Evolutionary conservation across 2,113 vertebrate species (phyloP).

Genomic region (Gadus macrocephalus): DNA sequence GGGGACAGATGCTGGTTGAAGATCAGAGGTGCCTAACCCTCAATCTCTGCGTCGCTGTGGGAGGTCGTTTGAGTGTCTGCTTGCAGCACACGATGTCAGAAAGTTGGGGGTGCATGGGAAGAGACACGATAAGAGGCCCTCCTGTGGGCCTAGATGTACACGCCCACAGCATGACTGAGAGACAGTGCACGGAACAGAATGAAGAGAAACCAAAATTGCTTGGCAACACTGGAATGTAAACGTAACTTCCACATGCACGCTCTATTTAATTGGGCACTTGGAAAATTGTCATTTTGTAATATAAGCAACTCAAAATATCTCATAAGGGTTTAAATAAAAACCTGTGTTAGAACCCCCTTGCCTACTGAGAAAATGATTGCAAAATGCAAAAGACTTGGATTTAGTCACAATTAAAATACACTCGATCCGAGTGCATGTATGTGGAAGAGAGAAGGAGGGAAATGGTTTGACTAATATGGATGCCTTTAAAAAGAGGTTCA

Average conservation of each 20-base stretch:
- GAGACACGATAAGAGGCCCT: not conserved
- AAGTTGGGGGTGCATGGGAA: not conserved
- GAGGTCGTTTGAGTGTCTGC: not conserved
- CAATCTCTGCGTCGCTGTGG: not conserved
- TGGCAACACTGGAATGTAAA: not conserved
- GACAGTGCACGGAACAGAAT: not conserved
- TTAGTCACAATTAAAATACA: no score
- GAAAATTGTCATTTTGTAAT: no score
- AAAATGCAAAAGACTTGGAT: no score
- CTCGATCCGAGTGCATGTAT: no score
- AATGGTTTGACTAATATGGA: no score
- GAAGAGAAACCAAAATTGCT: not conserved
- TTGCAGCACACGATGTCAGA: not conserved
- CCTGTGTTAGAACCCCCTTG: no score
- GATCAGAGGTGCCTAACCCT: not conserved
- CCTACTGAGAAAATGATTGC: no score
- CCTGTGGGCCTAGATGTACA: not conserved
- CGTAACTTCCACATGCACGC: no score
- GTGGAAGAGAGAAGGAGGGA: no score
- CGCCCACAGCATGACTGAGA: not conserved
- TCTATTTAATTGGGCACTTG: no score
- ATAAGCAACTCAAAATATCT: no score
- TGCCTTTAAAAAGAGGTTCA: slow-evolving; percentile 61
- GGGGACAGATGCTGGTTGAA: not conserved
- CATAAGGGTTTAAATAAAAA: no score